Percentiles rank a stretch among this genome's conserved stretches.
phyloP scores from a whole-genome alignment of 2,797 vertebrate species.

The Manis javanica region DNA sequence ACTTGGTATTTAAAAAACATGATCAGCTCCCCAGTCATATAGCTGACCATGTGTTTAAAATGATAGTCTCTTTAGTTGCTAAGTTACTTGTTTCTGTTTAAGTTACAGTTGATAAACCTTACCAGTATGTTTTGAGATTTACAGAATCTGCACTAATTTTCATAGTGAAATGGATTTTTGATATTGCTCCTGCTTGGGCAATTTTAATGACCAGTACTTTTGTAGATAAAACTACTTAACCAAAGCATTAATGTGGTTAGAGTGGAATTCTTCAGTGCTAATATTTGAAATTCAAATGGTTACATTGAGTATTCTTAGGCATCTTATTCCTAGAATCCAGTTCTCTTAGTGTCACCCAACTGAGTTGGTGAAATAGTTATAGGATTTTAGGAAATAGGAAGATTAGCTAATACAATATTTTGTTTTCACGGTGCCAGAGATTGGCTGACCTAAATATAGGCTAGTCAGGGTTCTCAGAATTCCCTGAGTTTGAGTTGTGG shows the following conservation, averaged over 20 bases:
- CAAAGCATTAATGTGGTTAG: slow-evolving; percentile 47
- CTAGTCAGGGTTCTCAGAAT: background rate
- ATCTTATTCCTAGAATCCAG: background rate
- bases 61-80: slow-evolving; percentile 28
- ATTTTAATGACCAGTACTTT: slow-evolving; percentile 26
- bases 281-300: slow-evolving; percentile 42
- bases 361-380: slow-evolving; percentile 1
- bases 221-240: slow-evolving; percentile 43
- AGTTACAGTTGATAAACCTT: slow-evolving; percentile 19
- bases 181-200: slow-evolving; percentile 2
- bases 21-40: background rate
- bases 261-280: slow-evolving; percentile 45
- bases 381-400: slow-evolving; percentile 43
- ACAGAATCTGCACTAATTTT: slow-evolving; percentile 21
- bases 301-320: background rate
- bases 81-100: slow-evolving; percentile 43
- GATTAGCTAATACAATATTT: background rate
- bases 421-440: background rate
- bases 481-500: background rate
- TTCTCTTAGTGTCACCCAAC: slow-evolving; percentile 20
- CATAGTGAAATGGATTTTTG: slow-evolving; percentile 46
- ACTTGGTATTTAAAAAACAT: background rate
- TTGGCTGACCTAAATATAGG: background rate
- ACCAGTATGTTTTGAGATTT: background rate
- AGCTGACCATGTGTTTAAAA: slow-evolving; percentile 15